Conservation (phyloP, 2,888 invertebrate genomes). For the Hartigia nigra region DNA sequence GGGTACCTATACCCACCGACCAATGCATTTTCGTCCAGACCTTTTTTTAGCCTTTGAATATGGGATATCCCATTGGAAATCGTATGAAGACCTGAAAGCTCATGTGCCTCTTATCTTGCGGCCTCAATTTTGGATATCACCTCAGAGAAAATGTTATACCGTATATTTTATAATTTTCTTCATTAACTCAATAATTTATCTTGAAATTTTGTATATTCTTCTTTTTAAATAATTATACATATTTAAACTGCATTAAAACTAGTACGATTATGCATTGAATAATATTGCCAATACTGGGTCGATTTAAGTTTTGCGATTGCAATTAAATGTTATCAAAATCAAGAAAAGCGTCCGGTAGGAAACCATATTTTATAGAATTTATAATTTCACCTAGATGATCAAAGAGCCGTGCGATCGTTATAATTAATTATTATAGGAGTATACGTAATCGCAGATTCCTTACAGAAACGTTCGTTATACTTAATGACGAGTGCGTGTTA, state of each 20-base stretch:
- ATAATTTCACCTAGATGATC: constrained; percentile 27
- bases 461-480: neutral
- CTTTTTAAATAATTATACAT: too few species aligned
- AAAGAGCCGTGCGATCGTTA: neutral
- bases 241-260: too few species aligned
- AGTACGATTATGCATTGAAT: too few species aligned
- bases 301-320: neutral
- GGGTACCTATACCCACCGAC: neutral
- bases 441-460: neutral
- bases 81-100: neutral
- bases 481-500: neutral
- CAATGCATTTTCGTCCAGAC: neutral
- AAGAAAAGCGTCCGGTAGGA: constrained; percentile 1
- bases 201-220: neutral
- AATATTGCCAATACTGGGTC: neutral
- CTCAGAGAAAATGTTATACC: too few species aligned
- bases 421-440: neutral
- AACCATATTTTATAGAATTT: constrained; percentile 34
- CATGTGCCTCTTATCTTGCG: neutral
- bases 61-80: neutral
- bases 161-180: too few species aligned
- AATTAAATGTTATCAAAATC: neutral
- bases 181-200: neutral
- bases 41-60: neutral
- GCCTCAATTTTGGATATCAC: neutral